Conservation (phyloP, 2,888 invertebrate genomes). For the Prenolepis imparis region DNA sequence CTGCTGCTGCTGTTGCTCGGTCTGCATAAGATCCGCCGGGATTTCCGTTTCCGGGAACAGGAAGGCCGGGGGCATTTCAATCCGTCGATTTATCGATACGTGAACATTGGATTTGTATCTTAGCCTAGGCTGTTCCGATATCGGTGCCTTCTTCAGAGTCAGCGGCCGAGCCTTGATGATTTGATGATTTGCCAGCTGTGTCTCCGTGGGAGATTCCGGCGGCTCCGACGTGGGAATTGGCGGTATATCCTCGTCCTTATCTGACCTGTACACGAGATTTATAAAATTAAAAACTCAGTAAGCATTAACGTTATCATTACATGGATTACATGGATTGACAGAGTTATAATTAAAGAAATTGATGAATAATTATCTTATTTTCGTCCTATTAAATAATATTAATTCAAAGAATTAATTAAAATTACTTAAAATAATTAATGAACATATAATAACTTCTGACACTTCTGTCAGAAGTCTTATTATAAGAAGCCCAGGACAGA, state of each 20-base stretch:
- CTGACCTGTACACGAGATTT: constrained; percentile 73
- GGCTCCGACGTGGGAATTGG: constrained; percentile 85
- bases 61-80: constrained; percentile 94
- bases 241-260: constrained; percentile 83
- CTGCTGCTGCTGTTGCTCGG: constrained; percentile 81
- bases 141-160: constrained; percentile 93
- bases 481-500: not conserved
- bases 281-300: not conserved
- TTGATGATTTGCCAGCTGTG: constrained; percentile 80
- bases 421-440: not conserved
- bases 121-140: constrained; percentile 93
- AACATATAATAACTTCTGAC: not conserved
- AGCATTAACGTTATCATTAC: not conserved
- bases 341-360: not conserved
- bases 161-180: constrained; percentile 93
- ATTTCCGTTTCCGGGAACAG: constrained; percentile 92
- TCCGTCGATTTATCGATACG: constrained; percentile 91
- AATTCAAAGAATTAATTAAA: not conserved
- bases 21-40: constrained; percentile 88
- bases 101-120: constrained; percentile 89
- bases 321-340: not conserved
- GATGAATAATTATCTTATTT: constrained; percentile 20
- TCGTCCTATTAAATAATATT: not conserved
- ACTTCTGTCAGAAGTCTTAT: not conserved
- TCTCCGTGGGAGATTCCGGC: constrained; percentile 84